Base-by-base conservation (phyloP, 2,888 invertebrate genomes). In the Artemia sp. region DNA sequence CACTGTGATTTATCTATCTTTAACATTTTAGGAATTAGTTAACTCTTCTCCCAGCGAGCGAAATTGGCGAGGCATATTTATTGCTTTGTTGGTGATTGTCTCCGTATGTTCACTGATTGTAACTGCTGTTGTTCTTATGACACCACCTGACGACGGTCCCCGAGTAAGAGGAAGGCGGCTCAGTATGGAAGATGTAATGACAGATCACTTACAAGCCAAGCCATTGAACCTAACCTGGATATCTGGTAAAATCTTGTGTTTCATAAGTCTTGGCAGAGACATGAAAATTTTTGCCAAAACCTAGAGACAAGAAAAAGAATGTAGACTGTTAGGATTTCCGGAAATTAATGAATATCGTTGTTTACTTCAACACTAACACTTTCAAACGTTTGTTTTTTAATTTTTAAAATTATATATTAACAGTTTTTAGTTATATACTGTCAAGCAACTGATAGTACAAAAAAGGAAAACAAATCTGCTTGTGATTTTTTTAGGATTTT, bases 51-150 rank as follows among this genome's bases (percentile, higher is more conserved):
- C 91, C 6, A 89, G 86, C 73, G 86, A 92, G 78, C 83, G 92
- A 73, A 94, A 95, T 82, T 95, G 94, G 93, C 85, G 90, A 67
- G 94, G 94, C 19, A 93, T 95, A 76, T 86, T 89, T 75, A 94
- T 93, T 74, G 92, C 93, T 0, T 81, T 93, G 72, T 83, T 93
- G 76, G 94, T 95, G 74, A 93, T 93, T 74, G 86, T 89, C 38
- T 87, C 89, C 51, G 92, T 93, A 52, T 85, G 91, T 75, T 89
- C 90, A 68, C 84, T 92, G 75, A 92, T 93, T 74, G 87, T 93
- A 74, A 88, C 91, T 80, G 92, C 93, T 75, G 92, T 95, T 76
- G 87, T 92, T 66, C 82, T 94, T 73, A 86, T 94, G 71, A 91
- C 92, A 12, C 93, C 93, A 68, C 82, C 83, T 38, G 69, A 71